Evolutionary conservation across 2,113 vertebrate genomes (phyloP), one percentile per base, ranked within the genome.

Genomic region (Chloropsis hardwickii): DNA sequence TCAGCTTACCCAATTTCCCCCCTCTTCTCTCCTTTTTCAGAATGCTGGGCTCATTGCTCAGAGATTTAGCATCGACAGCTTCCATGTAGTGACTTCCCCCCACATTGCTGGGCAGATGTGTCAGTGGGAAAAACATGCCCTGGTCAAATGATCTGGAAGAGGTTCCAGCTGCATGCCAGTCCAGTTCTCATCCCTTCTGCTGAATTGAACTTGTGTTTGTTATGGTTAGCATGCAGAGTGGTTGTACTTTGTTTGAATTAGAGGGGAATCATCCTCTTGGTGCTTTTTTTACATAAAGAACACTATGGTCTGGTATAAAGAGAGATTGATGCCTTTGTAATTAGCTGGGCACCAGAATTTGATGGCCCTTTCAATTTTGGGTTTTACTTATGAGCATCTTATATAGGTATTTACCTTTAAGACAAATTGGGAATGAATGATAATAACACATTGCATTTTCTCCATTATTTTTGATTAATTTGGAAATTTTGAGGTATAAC

Each of bases 141-240:
- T 1, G 13, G 37, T 80, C 74, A 72, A 61, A 65, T 0, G 0
- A 19, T 77, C 25, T 62, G 82, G 50, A 54, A 70, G 61, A 62
- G 1, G 10, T 83, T 94, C 72, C 92, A 90, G 86, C 71, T 95
- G 92, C 3, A 1, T 74, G 57, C 54, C 60, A 54, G 88, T 58
- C 83, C 67, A 50, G 51, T 58, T 90, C 80, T 81, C 42, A 42
- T 73, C 76, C 47, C 56, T 94, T 93, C 82, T 96, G 88, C 88
- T 81, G 88, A 86, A 62, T 92, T 90, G 86, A 90, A 86, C 44
- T 14, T 53, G 47, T 71, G 29, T 58, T 90, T 91, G 79, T 80
- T 73, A 56, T 64, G 76, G 84, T 86, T 44, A 88, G 51, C n/a
- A 39, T 48, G 58, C 76, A 64, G 86, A 71, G 82, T 40, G 7